Base-by-base conservation (phyloP, 2,888 invertebrate species). In the Autographa gamma region DNA sequence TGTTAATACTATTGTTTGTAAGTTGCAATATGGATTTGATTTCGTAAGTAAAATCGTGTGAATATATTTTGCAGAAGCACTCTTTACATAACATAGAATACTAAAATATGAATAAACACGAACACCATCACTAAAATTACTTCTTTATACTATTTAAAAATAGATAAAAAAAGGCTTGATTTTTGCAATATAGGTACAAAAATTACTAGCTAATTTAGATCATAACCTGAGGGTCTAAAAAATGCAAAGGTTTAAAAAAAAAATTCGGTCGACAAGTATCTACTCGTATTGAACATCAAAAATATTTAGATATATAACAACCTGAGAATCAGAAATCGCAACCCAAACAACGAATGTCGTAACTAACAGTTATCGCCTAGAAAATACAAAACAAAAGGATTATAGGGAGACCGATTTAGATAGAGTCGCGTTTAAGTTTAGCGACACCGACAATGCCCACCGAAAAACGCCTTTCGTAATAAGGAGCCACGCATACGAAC, bases 401-500 rank as follows among this genome's bases (percentile, higher is more conserved):
- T 78, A 78, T 77, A 78, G 80, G 67, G 80, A 73, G 64, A 13
- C 25, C 9, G 43, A 54, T 67, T 73, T 70, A 60, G 80, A 75
- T 65, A 59, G 59, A 71, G 80, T 25, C 65, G 77, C 77, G 62
- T 76, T 76, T 80, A 80, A 69, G 76, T 67, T 80, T 80, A 73
- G 80, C 78, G 69, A 69, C 77, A 73, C 69, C 77, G 78, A 66
- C 78, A 63, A 61, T 80, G 64, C 67, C 43, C 73, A 77, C 78
- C 78, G 81, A 80, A 78, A 77, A 81, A 86, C 74, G 71, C 69
- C 77, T 80, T 80, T 65, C 78, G 80, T 76, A 80, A 77, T 71
- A 41, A 63, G 76, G 25, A 34, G 13, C 66, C 5, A 19, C 0
- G 59, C 76, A 76, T 0, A 72, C 80, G 58, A 19, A 6, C 52